phyloP scores from a whole-genome alignment of 2,113 vertebrate species.

The Percina caprodes region DNA sequence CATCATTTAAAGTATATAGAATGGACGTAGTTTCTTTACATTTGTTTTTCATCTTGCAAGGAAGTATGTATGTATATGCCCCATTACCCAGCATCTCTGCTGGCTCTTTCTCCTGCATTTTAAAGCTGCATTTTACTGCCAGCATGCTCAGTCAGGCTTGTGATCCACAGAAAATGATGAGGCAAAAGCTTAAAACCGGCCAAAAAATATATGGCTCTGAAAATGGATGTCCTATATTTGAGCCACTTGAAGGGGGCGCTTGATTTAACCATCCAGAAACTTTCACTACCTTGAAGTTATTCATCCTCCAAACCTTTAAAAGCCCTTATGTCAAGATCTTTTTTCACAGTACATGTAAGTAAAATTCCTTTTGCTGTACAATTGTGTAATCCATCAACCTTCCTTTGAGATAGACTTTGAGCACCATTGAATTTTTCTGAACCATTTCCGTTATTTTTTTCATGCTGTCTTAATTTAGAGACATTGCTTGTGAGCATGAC shows the following conservation, averaged over 20 bases:
- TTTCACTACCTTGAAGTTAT: constrained; percentile 33
- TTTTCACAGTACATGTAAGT: background rate
- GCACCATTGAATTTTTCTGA: constrained; percentile 31
- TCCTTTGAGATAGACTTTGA: constrained; percentile 7
- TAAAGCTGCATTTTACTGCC: constrained; percentile 59
- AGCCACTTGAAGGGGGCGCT: constrained; percentile 22
- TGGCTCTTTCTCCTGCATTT: constrained; percentile 25
- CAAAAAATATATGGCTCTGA: constrained; percentile 57
- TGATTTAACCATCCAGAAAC: constrained; percentile 51
- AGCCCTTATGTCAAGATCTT: constrained; percentile 1
- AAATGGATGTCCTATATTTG: constrained; percentile 45
- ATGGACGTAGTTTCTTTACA: background rate
- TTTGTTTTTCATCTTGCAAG: constrained; percentile 29
- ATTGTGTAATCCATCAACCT: background rate
- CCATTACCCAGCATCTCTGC: constrained; percentile 49
- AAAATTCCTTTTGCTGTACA: constrained; percentile 16
- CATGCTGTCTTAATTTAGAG: constrained; percentile 60
- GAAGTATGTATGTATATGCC: constrained; percentile 17
- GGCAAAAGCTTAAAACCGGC: constrained; percentile 23
- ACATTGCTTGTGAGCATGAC: constrained; percentile 36
- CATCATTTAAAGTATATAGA: background rate
- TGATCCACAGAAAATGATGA: constrained; percentile 62
- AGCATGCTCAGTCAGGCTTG: constrained; percentile 38
- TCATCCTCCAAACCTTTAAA: constrained; percentile 1
- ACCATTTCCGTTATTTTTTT: background rate